A percentile compares a stretch with the other conserved stretches of the same genome.
phyloP scores from a whole-genome alignment of 2,113 vertebrate genomes.

The Pyrgilauda ruficollis region DNA sequence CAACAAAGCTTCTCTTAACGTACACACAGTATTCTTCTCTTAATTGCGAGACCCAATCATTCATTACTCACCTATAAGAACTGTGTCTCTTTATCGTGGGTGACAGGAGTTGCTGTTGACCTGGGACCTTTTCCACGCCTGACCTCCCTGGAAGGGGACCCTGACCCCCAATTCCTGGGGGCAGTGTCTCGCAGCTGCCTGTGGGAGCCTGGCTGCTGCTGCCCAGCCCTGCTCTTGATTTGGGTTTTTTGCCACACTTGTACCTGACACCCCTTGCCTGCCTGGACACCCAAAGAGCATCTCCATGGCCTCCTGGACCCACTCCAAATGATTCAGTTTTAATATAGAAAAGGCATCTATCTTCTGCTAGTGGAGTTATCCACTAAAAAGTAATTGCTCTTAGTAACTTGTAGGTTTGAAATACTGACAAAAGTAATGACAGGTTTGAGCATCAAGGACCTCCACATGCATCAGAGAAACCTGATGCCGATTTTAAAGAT shows the following conservation, averaged over 20 bases:
- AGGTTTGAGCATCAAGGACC: background rate
- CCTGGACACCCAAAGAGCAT: background rate
- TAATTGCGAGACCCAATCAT: background rate
- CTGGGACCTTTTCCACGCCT: background rate
- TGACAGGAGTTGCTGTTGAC: background rate
- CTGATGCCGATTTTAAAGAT: background rate
- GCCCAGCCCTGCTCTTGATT: background rate
- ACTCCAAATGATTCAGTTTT: background rate
- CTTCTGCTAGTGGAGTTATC: background rate
- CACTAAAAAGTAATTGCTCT: background rate
- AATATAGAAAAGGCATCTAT: background rate
- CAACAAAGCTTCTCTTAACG: background rate
- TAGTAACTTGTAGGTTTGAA: background rate
- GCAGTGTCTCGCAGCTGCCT: too few relatives aligned
- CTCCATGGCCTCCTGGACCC: background rate
- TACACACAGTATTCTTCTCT: too few relatives aligned
- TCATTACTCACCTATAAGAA: background rate
- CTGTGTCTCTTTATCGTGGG: too few relatives aligned
- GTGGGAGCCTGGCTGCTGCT: background rate
- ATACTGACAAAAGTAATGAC: background rate
- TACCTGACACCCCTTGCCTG: accelerated
- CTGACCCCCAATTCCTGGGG: too few relatives aligned
- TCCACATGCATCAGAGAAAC: background rate
- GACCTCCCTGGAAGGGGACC: background rate
- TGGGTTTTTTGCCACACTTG: background rate